phyloP scores from a whole-genome alignment of 2,113 vertebrate genomes.

The Cygnus buccinator region DNA sequence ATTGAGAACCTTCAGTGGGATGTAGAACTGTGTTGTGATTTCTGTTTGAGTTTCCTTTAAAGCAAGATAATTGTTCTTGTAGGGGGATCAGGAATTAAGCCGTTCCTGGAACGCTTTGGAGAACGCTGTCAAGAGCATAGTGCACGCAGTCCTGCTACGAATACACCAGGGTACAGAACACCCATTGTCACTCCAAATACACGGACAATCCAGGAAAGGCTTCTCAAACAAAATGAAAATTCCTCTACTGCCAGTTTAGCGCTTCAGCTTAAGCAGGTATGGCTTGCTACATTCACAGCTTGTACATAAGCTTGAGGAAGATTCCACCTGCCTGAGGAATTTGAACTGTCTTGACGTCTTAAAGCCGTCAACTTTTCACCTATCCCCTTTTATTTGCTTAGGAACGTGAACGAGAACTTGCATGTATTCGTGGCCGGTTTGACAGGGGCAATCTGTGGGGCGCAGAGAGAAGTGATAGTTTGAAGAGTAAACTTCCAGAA shows the following conservation, averaged over 20 bases:
- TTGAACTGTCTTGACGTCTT: neutral
- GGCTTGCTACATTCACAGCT: neutral
- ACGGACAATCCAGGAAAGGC: slow-evolving; percentile 85
- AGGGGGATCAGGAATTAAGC: slow-evolving; percentile 86
- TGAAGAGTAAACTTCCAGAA: slow-evolving; percentile 61
- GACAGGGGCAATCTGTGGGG: slow-evolving; percentile 87
- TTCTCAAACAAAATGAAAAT: slow-evolving; percentile 79
- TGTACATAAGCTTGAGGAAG: neutral
- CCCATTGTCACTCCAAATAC: slow-evolving; percentile 84
- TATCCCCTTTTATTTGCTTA: slow-evolving; percentile 35
- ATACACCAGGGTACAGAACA: slow-evolving; percentile 60
- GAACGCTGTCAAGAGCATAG: slow-evolving; percentile 86
- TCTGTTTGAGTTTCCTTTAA: neutral
- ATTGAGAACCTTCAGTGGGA: neutral
- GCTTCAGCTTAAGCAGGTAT: slow-evolving; percentile 89
- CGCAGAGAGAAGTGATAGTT: slow-evolving; percentile 68
- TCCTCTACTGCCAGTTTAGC: slow-evolving; percentile 84
- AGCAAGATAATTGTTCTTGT: slow-evolving; percentile 26
- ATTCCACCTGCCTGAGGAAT: neutral
- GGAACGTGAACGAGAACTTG: slow-evolving; percentile 92
- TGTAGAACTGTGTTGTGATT: neutral
- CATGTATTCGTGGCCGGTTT: slow-evolving; percentile 86
- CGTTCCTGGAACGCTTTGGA: slow-evolving; percentile 93
- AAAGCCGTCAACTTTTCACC: neutral
- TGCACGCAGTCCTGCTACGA: slow-evolving; percentile 68